Percentiles rank a stretch among this genome's conserved stretches.
Evolutionary conservation across 2,113 vertebrate genomes (phyloP).

Genomic region (Haliaeetus leucogaster): DNA sequence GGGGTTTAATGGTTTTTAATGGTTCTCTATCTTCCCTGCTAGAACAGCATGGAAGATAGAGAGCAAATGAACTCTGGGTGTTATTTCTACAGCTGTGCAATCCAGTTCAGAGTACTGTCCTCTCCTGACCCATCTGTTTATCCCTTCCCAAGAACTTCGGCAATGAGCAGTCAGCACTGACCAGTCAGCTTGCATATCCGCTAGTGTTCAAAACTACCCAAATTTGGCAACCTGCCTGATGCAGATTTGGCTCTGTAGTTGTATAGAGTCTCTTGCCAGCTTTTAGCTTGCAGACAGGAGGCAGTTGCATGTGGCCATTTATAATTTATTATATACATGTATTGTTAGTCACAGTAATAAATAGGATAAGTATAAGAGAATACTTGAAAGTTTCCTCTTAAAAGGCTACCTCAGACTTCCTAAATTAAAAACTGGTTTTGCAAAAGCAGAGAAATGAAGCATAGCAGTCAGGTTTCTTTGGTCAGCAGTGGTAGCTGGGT

Average conservation of each 20-base stretch:
- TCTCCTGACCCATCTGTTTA: not conserved
- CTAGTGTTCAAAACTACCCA: not conserved
- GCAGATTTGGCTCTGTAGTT: not conserved
- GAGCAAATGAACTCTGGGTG: not conserved
- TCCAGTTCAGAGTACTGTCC: not conserved
- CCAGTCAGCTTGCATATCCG: fast-evolving
- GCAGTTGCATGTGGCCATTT: not conserved
- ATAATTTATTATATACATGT: not conserved
- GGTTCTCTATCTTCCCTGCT: not conserved
- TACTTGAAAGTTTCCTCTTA: not conserved
- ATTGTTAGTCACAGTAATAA: not conserved
- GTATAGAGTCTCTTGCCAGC: not conserved
- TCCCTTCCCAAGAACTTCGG: not conserved
- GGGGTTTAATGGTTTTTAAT: not conserved
- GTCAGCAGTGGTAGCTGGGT: not conserved
- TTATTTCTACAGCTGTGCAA: not conserved
- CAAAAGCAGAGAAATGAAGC: not conserved
- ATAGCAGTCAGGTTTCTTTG: not conserved
- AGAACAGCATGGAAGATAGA: not conserved
- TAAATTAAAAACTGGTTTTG: not conserved
- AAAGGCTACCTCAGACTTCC: not conserved
- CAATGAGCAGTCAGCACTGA: not conserved
- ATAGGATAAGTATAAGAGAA: not conserved
- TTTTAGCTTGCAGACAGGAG: not conserved
- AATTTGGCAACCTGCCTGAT: not conserved